Evolutionary conservation across 2,888 invertebrate species (phyloP), one percentile per base, ranked within the genome.

Genomic region (Onchidella celtica): DNA sequence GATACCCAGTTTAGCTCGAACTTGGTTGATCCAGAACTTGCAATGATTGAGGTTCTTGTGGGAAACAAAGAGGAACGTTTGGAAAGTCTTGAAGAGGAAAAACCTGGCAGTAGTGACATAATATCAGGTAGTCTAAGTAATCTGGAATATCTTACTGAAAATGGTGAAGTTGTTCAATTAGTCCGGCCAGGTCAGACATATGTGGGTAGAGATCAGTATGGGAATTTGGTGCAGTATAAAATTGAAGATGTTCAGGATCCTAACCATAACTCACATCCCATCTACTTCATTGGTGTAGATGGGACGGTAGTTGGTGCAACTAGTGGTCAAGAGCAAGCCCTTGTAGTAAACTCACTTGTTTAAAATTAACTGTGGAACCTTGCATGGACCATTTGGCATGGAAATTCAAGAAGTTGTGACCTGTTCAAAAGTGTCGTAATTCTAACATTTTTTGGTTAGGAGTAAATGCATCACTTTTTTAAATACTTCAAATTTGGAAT

Each of bases 171-270:
- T 2, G 75, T 63, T 3, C 63, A 75, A 6, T 40, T 75, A 6
- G 2, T 75, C 17, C 29, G 32, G 21, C 32, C 73, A 29, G 73
- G 73, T 21, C 34, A 57, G 40, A 69, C 69, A 11, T 57, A 57
- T 32, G 29, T 61, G 75, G 75, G 36, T 14, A 32, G 38, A 17
- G 75, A 75, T 38, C 75, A 75, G 38, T 14, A 75, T 75, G 75
- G 75, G 27, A 75, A 75, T 21, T n/a, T 75, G 59, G 75, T 75
- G 38, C 75, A 75, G 24, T 75, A 75, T 27, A 75, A 63, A 38
- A 36, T 75, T 27, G 61, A 36, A 9, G 63, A 75, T n/a, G 9
- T 61, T 36, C 36, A 57, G 36, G 59, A 65, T n/a, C 3, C 4
- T 3, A 24, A 38, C 3, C 38, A 38, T 11, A 3, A 11, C 24